phyloP scores from a whole-genome alignment of 2,797 vertebrate species.

The Microctenopoma lineatum region DNA sequence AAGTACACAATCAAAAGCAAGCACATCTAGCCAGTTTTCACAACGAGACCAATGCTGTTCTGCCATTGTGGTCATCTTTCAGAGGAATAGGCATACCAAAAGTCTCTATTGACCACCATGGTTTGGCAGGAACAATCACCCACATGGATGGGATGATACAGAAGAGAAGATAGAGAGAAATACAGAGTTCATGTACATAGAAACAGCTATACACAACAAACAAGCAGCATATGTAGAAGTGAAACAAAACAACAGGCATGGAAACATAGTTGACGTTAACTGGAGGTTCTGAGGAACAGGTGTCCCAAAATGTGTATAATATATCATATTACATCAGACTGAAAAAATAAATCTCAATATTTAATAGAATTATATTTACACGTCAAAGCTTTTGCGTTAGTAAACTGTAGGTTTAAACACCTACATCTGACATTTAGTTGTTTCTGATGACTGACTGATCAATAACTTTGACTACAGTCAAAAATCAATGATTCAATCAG shows the following conservation, averaged over 20 bases:
- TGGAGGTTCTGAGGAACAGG: conserved; percentile 47
- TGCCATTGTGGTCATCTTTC: conserved; percentile 86
- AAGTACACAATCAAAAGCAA: conserved; percentile 70
- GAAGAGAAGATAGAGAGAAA: conserved; percentile 82
- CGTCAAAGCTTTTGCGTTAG: neutral
- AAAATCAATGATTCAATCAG: neutral
- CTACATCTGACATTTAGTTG: too few species aligned
- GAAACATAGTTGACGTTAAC: conserved; percentile 54
- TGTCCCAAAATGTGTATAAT: conserved; percentile 46
- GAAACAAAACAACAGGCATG: conserved; percentile 57
- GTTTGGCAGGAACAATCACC: conserved; percentile 92
- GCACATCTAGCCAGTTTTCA: conserved; percentile 66
- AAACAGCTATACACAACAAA: conserved; percentile 73
- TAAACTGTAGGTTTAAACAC: too few species aligned
- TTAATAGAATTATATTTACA: neutral
- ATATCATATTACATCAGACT: conserved; percentile 36
- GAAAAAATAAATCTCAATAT: conserved; percentile 31
- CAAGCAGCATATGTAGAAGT: conserved; percentile 54
- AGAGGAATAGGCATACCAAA: conserved; percentile 91
- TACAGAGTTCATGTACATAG: conserved; percentile 77
- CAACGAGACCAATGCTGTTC: conserved; percentile 63
- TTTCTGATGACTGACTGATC: too few species aligned
- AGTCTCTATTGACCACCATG: conserved; percentile 92
- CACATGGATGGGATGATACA: conserved; percentile 90
- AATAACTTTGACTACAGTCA: neutral